Evolutionary conservation across 1,140 invertebrate species (phyloP).

Genomic region (Pentalonia nigronervosa): DNA sequence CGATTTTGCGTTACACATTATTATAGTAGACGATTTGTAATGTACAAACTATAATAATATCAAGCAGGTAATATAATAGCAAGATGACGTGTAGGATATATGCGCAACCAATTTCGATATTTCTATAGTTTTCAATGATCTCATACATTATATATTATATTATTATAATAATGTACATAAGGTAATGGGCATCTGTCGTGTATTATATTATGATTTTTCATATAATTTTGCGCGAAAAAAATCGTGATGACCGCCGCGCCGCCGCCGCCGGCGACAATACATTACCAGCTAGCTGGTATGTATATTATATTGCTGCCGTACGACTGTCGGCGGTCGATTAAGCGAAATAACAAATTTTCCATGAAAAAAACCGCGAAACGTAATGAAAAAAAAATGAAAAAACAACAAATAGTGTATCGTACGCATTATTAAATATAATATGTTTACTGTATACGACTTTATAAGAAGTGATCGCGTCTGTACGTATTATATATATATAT

Average conservation of each 20-base stretch:
- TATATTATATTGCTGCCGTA: not conserved
- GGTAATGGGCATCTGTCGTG: not conserved
- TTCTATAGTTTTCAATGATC: not conserved
- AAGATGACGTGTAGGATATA: not conserved
- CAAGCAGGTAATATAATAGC: not conserved
- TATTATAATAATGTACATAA: not conserved
- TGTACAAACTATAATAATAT: not conserved
- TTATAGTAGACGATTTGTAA: not conserved
- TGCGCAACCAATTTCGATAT: not conserved
- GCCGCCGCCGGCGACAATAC: not conserved
- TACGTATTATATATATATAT: not conserved
- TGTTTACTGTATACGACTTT: not conserved
- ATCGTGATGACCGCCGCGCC: not conserved
- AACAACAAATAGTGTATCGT: constrained; percentile 3
- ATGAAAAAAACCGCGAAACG: constrained; percentile 36
- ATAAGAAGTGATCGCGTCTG: no score
- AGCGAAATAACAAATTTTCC: not conserved
- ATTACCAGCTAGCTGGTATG: not conserved
- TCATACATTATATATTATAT: not conserved
- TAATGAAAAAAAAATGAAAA: constrained; percentile 28
- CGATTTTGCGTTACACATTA: not conserved
- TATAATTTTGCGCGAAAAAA: constrained; percentile 1
- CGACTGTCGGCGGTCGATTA: constrained; percentile 12
- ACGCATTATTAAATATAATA: not conserved
- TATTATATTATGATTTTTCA: not conserved